Percentiles rank a stretch among this genome's conserved stretches.
Evolutionary conservation across 2,113 vertebrate species (phyloP).

Genomic region (Glaucidium brasilianum): DNA sequence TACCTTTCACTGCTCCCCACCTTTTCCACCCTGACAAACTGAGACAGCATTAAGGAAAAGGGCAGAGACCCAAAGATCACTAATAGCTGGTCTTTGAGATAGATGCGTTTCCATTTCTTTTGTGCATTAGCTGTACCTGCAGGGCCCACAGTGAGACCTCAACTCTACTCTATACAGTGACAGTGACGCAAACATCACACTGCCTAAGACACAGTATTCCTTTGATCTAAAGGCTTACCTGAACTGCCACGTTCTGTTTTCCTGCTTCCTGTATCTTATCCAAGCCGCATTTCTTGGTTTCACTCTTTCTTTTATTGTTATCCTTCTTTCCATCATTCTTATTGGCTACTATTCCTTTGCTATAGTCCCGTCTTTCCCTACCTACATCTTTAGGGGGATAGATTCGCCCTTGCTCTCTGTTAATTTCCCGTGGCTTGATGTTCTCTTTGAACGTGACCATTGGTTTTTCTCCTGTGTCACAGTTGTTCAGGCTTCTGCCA

Average conservation of each 20-base stretch:
- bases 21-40: background rate
- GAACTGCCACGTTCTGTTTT: constrained; percentile 84
- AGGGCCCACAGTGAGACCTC: background rate
- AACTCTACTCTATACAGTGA: background rate
- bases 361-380: constrained; percentile 84
- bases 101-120: background rate
- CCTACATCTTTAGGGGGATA: constrained; percentile 81
- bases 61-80: background rate
- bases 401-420: constrained; percentile 80
- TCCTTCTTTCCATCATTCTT: constrained; percentile 89
- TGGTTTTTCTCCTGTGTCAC: constrained; percentile 86
- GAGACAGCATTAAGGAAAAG: background rate
- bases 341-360: constrained; percentile 78
- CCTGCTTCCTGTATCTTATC: constrained; percentile 83
- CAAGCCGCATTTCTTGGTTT: constrained; percentile 82
- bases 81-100: background rate
- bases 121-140: background rate
- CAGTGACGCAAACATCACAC: background rate
- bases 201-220: background rate
- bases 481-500: constrained; percentile 84
- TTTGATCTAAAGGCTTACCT: constrained; percentile 74
- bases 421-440: constrained; percentile 90
- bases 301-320: constrained; percentile 88
- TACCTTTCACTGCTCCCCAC: background rate
- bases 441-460: constrained; percentile 97